These are phyloP conservation scores for Mesocricetus auratus DNA, from an alignment of 2,113 vertebrate species.

Conservation along the genomic window DNA sequence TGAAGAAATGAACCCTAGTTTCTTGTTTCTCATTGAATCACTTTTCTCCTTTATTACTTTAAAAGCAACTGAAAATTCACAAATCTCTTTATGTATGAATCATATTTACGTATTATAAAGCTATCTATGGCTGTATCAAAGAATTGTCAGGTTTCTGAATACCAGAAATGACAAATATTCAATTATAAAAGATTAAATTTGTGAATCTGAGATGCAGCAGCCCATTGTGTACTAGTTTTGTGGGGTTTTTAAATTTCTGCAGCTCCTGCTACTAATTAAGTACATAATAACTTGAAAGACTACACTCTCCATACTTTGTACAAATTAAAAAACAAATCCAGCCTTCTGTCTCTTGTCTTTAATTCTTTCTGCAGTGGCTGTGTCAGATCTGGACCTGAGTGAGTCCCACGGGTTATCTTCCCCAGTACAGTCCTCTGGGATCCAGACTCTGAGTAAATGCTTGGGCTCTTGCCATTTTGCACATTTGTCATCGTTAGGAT, in stretches of 20 bases:
- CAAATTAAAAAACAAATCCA: too few species aligned
- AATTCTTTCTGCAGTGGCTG: not conserved
- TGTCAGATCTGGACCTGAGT: not conserved
- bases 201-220: not conserved
- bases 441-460: not conserved
- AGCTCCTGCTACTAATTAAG: not conserved
- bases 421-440: not conserved
- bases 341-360: not conserved
- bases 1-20: constrained; percentile 15
- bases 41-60: constrained; percentile 18
- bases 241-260: not conserved
- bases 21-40: not conserved
- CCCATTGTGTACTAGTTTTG: not conserved
- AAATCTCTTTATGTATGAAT: constrained; percentile 52
- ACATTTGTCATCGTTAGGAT: not conserved
- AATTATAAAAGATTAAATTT: not conserved
- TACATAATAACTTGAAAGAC: not conserved
- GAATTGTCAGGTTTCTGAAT: constrained; percentile 39
- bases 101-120: constrained; percentile 10
- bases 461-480: not conserved
- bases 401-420: not conserved
- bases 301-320: not conserved
- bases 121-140: constrained; percentile 8
- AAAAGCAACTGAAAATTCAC: constrained; percentile 17
- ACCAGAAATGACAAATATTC: not conserved